Percentiles rank a stretch among this genome's conserved stretches.
Conservation (phyloP, 2,888 invertebrate genomes). For the Sphinx pinastri region DNA sequence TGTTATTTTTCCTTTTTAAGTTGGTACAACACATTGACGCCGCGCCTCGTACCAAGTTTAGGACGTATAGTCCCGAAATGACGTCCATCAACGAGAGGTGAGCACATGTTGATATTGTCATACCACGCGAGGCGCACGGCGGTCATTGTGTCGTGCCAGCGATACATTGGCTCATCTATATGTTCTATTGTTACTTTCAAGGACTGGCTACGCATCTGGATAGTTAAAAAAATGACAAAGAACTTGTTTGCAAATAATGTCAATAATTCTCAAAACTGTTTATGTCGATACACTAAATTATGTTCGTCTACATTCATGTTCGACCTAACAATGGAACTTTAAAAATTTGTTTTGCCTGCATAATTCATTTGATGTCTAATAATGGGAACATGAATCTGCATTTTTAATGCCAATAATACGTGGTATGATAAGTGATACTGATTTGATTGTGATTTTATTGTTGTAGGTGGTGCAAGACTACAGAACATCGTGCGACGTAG, state of each 20-base stretch:
- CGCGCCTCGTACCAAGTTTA: constrained; percentile 15
- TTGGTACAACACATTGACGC: constrained; percentile 17
- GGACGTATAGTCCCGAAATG: constrained; percentile 13
- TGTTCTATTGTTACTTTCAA: too few species aligned
- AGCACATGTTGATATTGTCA: constrained; percentile 14
- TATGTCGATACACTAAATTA: too few species aligned
- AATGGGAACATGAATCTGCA: too few species aligned
- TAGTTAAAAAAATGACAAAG: too few species aligned
- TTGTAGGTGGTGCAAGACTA: constrained; percentile 66
- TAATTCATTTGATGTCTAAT: too few species aligned
- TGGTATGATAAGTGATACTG: not conserved
- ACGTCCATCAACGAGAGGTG: constrained; percentile 18
- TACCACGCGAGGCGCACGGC: not conserved
- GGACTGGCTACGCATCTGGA: not conserved
- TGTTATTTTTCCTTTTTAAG: constrained; percentile 18
- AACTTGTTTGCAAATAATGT: too few species aligned
- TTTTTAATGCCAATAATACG: too few species aligned
- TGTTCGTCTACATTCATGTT: too few species aligned
- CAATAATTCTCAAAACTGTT: too few species aligned
- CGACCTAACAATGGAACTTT: too few species aligned
- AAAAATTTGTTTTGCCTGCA: too few species aligned
- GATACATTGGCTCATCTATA: too few species aligned
- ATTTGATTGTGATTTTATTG: not conserved
- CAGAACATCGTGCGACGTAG: constrained; percentile 44
- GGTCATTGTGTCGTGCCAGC: not conserved